Base-by-base conservation (phyloP, 2,113 vertebrate genomes). In the Microcebus tavaratra region DNA sequence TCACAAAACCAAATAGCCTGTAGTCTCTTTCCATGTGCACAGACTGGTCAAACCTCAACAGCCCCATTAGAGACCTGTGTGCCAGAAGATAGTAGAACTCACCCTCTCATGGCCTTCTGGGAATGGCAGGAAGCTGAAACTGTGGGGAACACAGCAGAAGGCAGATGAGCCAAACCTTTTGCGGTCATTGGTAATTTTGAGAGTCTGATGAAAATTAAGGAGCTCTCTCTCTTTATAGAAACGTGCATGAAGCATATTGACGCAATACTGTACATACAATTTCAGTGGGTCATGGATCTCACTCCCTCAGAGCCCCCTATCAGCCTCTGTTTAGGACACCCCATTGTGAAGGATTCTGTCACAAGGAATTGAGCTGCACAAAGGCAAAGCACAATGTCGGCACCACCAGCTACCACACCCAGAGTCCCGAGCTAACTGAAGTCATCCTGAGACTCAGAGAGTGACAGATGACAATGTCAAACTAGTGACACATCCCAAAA, bases 401-500 rank as follows among this genome's bases (percentile, higher is more conserved):
- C 50, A 34, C 63, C 27, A 63, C 45, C 55, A 39, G n/a, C 39
- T 61, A 63, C 50, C 73, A 73, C 61, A 83, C 89, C 73, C 11
- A 1, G 39, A 96, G 39, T 48, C 68, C 89, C 4, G n/a, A 68
- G 79, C 78, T 91, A 57, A 85, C 14, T 91, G 91, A 94, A 63
- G 61, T 96, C 89, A 93, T 89, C 61, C 42, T 79, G 61, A 95
- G 73, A 95, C 12, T 91, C 29, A 12, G 39, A 91, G 78, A 81
- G 45, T 61, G 82, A 83, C 61, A 73, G 55, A 42, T 61, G 86
- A 96, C 45, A 65, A 34, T 75, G 45, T 94, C 73, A 31, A 88
- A 53, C 53, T 39, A 94, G 61, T 68, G 36, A 83, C n/a, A 82
- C 73, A 79, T 48, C 50, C 86, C 59, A 78, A 83, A 90, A 61